Base-by-base conservation (phyloP, 1,140 invertebrate species). In the Hylaeus anthracinus region DNA sequence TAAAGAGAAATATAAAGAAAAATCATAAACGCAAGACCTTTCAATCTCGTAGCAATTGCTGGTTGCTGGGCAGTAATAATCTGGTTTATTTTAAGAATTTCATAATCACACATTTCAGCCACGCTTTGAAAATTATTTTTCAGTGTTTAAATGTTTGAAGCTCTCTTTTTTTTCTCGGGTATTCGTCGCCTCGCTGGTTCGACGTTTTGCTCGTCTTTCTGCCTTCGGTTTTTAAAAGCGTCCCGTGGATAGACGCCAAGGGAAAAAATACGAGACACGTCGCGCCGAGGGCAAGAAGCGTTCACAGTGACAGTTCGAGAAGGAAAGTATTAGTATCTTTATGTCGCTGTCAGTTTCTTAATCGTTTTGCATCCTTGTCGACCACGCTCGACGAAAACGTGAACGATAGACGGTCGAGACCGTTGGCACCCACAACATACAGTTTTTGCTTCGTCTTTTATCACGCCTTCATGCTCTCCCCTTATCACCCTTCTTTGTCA, bases 271-370 rank as follows among this genome's bases (percentile, higher is more conserved):
- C 39, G 5, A 10, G n/a, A 12, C 15, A 1, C 51, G 51, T 51
- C 39, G 61, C 9, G 37, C 51, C 56, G 58, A 14, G 14, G 2
- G 76, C 72, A 79, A 72, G 72, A 79, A 79, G 43, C 45, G 51
- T 45, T 10, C 5, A 8, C 60, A n/a, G 8, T 67, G 72, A 74
- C 72, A 67, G 43, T 67, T 67, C 64, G 45, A 5, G 37, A 53
- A 61, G 78, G n/a, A 73, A 56, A 15, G 78, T 65, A 73, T 79
- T 79, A 79, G 70, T 53, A 73, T 64, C 61, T 79, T 79, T 79
- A 43, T 48, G 70, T 65, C 61, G 41, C 77, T 79, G 70, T 73
- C 70, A 79, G 60, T 48, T 79, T 14, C 48, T 51, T 37, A 72
- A 66, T 65, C 51, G 70, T 65, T 73, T 71, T 64, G n/a, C 1